Evolutionary conservation across 2,888 invertebrate species (phyloP), one percentile per base, ranked within the genome.

Genomic region (Eilema depressum): DNA sequence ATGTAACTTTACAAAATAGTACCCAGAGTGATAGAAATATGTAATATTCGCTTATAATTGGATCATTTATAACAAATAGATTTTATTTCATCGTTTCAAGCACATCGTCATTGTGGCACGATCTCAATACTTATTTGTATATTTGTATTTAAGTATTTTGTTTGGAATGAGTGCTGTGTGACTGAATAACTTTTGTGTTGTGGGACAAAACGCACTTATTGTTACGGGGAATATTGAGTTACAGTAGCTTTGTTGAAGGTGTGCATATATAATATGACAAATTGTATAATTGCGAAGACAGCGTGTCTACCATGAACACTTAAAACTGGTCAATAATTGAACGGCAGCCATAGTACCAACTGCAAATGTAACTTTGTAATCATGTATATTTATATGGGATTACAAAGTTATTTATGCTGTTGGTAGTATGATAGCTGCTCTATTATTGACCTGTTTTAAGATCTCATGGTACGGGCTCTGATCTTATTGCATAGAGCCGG

Each of bases 51-150:
- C 78, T 81, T 80, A 69, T 81, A 81, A 82, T 80, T 82, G 80
- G 78, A 69, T 80, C 77, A 77, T 72, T 33, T 20, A 47, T 75
- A 72, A 73, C 73, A 72, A 69, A 73, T 76, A 71, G 64, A 70
- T 77, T 75, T 74, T 74, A 67, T 73, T 74, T 74, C 72, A 75
- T 82, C 14, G 37, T 78, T 86, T 83, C 80, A 86, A 86, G 86
- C 83, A 84, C 87, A 88, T 89, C 83, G 82, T 91, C 89, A 90
- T 87, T 88, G 89, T 88, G 89, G 92, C 93, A 93, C 92, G 94
- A 95, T 95, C 94, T 95, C 94, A 94, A 87, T 92, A 89, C 81
- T 88, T 89, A 85, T 88, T 83, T 87, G 85, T 87, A 81, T 87
- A 85, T 87, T 85, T 84, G 85, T 89, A 86, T 91, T 86, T 92